Percentiles rank a stretch among this genome's conserved stretches.
Evolutionary conservation across 2,888 invertebrate genomes (phyloP).

Genomic region (Hyles lineata): DNA sequence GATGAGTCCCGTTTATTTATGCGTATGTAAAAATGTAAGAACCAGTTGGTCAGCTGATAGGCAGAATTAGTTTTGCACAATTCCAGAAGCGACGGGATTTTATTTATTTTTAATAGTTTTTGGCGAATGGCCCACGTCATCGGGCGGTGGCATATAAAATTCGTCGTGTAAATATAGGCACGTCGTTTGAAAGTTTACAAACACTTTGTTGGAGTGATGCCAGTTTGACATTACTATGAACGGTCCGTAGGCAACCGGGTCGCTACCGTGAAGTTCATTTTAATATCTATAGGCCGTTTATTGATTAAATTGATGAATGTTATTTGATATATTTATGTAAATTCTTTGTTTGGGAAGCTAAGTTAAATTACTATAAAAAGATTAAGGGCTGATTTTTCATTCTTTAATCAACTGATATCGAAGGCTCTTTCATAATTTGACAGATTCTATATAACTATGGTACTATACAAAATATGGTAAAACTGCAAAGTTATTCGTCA

Average conservation of each 20-base stretch:
- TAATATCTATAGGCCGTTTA: background rate
- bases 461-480: too few relatives aligned
- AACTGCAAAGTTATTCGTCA: too few relatives aligned
- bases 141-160: conserved; percentile 43
- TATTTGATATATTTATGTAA: background rate
- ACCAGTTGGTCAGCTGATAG: background rate
- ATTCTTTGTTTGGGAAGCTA: too few relatives aligned
- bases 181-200: conserved; percentile 67
- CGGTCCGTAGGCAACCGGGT: background rate
- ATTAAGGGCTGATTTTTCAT: too few relatives aligned
- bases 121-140: conserved; percentile 22
- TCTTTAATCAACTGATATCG: too few relatives aligned
- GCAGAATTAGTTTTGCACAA: conserved; percentile 3
- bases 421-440: too few relatives aligned
- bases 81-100: background rate
- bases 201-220: conserved; percentile 68
- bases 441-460: too few relatives aligned
- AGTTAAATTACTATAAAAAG: too few relatives aligned
- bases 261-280: background rate
- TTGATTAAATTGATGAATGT: background rate
- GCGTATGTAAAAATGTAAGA: background rate
- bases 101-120: conserved; percentile 28
- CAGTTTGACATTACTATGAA: conserved; percentile 49
- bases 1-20: background rate
- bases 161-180: conserved; percentile 67